Evolutionary conservation across 2,113 vertebrate species (phyloP).

Genomic region (Phalacrocorax brasilianus): DNA sequence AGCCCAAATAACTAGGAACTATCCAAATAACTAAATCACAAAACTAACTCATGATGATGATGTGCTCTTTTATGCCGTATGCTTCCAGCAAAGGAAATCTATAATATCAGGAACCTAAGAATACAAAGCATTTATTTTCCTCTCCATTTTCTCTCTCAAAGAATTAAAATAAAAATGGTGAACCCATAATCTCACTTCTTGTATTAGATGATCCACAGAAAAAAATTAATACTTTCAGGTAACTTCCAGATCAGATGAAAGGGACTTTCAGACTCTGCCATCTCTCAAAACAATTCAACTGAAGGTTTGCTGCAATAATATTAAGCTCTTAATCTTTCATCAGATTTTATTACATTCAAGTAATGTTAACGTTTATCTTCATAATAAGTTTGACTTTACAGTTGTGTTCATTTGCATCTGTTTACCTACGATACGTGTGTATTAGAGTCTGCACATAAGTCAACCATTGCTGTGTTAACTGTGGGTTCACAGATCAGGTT

Average conservation of each 20-base stretch:
- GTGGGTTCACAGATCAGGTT: background rate
- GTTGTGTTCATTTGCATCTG: background rate
- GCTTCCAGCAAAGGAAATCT: background rate
- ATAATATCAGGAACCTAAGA: background rate
- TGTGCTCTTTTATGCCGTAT: background rate
- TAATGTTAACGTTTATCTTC: background rate
- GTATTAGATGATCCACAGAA: background rate
- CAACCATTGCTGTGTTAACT: background rate
- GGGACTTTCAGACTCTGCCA: background rate
- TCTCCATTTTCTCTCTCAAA: background rate
- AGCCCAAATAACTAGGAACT: background rate
- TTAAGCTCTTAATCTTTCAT: background rate
- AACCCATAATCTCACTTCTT: background rate
- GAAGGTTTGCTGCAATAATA: background rate
- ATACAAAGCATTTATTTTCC: background rate
- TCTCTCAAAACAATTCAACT: background rate
- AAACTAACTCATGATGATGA: background rate
- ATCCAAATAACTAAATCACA: background rate
- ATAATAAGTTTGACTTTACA: background rate
- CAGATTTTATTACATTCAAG: background rate
- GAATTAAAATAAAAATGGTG: background rate
- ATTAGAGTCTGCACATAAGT: background rate
- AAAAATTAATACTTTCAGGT: background rate
- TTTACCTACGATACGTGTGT: background rate
- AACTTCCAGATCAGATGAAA: background rate